phyloP scores from a whole-genome alignment of 1,140 invertebrate species.

The Ephestia elutella region DNA sequence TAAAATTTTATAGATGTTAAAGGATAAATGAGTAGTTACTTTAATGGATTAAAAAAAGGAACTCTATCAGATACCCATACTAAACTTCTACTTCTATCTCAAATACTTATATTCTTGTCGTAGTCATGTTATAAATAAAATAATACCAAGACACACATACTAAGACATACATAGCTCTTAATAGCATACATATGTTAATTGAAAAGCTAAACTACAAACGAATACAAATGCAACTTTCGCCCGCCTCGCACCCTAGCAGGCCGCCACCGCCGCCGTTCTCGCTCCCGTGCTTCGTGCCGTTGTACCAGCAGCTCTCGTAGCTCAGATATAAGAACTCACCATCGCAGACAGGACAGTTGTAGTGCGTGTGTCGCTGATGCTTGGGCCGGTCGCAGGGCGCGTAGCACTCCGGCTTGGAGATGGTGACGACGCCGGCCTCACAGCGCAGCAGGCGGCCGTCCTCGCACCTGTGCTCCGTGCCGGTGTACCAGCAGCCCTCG shows the following conservation, averaged over 20 bases:
- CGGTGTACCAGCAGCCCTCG: too few species aligned
- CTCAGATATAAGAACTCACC: slow-evolving; percentile 64
- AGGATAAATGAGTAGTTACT: neutral
- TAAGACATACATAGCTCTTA: too few species aligned
- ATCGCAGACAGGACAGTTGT: slow-evolving; percentile 88
- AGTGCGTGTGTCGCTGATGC: slow-evolving; percentile 78
- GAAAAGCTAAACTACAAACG: too few species aligned
- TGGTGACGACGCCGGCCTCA: slow-evolving; percentile 88
- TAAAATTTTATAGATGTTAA: neutral
- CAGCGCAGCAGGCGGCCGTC: slow-evolving; percentile 83
- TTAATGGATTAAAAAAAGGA: too few species aligned
- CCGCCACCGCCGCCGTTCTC: slow-evolving; percentile 86
- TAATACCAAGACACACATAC: too few species aligned
- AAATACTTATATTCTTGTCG: too few species aligned
- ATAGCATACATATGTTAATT: too few species aligned
- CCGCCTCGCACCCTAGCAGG: slow-evolving; percentile 84
- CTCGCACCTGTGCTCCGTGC: slow-evolving; percentile 81
- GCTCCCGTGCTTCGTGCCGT: slow-evolving; percentile 80
- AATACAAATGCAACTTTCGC: too few species aligned
- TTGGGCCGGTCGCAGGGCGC: slow-evolving; percentile 82
- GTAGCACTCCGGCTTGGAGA: slow-evolving; percentile 85
- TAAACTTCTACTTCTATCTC: too few species aligned
- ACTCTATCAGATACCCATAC: too few species aligned
- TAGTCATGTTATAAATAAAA: too few species aligned
- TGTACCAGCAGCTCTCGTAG: too few species aligned